Percentiles rank a stretch among this genome's conserved stretches.
phyloP scores from a whole-genome alignment of 2,797 vertebrate genomes.

The Pyrocephalus nanus region DNA sequence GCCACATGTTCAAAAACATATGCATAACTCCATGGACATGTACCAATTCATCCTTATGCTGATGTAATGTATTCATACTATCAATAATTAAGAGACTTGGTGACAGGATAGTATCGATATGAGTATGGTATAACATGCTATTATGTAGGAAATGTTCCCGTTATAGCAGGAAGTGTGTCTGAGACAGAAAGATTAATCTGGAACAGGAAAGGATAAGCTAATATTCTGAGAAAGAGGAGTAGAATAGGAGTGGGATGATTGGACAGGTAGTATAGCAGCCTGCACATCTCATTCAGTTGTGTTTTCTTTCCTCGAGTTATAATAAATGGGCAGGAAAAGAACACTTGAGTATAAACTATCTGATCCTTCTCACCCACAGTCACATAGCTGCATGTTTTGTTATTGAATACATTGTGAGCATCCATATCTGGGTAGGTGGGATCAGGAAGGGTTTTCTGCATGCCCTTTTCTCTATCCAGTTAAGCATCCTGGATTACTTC shows the following conservation, averaged over 20 bases:
- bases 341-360: background rate
- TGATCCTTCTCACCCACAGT: background rate
- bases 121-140: background rate
- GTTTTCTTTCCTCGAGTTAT: background rate
- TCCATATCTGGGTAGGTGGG: background rate
- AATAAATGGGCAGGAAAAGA: background rate
- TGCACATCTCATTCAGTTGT: background rate
- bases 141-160: background rate
- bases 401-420: background rate
- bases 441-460: background rate
- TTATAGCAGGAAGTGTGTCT: background rate
- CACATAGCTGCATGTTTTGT: background rate
- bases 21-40: accelerated
- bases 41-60: background rate
- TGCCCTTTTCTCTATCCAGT: background rate
- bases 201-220: background rate
- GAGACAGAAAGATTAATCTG: background rate
- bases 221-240: background rate
- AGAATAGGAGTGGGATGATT: background rate
- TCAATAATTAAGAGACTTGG: background rate
- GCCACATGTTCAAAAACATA: background rate
- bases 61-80: background rate
- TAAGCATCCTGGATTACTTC: background rate
- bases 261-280: background rate
- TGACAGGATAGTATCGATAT: background rate